Conservation (phyloP, 1,140 invertebrate species). For the Trichonephila clavipes region DNA sequence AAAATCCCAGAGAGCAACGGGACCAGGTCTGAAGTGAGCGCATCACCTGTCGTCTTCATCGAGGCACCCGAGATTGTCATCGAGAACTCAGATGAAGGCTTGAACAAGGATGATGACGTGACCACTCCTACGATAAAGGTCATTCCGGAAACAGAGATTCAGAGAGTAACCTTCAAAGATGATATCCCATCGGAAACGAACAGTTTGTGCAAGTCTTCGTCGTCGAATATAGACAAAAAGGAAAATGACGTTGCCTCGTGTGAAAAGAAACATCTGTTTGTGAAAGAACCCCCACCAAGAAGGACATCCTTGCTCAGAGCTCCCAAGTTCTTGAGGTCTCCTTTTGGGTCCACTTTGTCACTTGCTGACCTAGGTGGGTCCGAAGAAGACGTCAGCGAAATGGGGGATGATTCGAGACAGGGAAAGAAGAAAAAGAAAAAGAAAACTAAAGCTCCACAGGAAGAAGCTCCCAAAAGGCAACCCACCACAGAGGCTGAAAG, state of each 20-base stretch:
- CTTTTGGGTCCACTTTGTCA: conserved; percentile 77
- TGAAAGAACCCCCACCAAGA: conserved; percentile 1
- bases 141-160: background rate
- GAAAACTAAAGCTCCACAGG: background rate
- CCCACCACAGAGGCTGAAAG: conserved; percentile 88
- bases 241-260: background rate
- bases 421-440: conserved; percentile 78
- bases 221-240: conserved; percentile 31
- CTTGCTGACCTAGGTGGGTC: conserved; percentile 77
- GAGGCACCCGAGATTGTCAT: conserved; percentile 66
- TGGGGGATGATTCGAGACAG: conserved; percentile 61
- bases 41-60: conserved; percentile 4
- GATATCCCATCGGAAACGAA: conserved; percentile 8
- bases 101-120: background rate
- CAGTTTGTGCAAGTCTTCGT: conserved; percentile 60
- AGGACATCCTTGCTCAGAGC: conserved; percentile 69
- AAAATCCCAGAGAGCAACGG: conserved; percentile 67
- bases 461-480: conserved; percentile 10
- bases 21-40: conserved; percentile 9
- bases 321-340: conserved; percentile 76
- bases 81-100: conserved; percentile 30
- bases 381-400: conserved; percentile 73
- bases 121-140: background rate
- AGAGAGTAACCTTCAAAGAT: conserved; percentile 54
- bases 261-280: conserved; percentile 7